Evolutionary conservation across 2,888 invertebrate species (phyloP), one percentile per base, ranked within the genome.

Genomic region (Drosophila silvestris): DNA sequence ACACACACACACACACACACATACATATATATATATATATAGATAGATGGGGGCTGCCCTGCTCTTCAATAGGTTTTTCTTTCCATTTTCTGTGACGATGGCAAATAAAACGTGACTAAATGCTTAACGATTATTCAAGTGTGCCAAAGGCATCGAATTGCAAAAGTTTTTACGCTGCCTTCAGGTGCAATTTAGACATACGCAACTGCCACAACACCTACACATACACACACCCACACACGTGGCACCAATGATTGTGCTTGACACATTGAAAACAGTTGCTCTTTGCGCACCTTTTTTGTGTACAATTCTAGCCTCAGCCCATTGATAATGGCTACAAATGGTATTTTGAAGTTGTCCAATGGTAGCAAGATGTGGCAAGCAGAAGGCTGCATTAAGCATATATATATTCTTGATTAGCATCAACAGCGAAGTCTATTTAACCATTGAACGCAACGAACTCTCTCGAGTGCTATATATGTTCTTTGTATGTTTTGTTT

Each of bases 121-220:
- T 81, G 81, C 81, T 74, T 81, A 81, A 81, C 81, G 81, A 81
- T 80, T 81, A 81, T 81, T 81, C 77, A 72, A 81, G 77, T 83
- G 74, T 80, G 81, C 68, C 75, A 76, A 65, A 69, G 74, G 70
- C 74, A 60, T 53, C 70, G 74, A 83, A 81, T 81, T 72, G 83
- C 67, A 61, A 83, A 82, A 82, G 71, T 82, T 82, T 83, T 70
- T 32, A 12, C 30, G 58, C 50, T 26, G 50, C 59, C 71, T 77
- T 60, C 81, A 79, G 78, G 78, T 79, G 64, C 51, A 77, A 76
- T 58, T 76, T 57, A 64, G 61, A 64, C 60, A 60, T 35, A 44
- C 35, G 47, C 37, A 59, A 52, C 50, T 68, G 50, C 59, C 51
- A 51, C 26, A 47, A 22, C 32, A 47, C 16, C 61, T 44, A 65